Evolutionary conservation across 1,140 invertebrate genomes (phyloP).

Genomic region (Drosophila kikkawai): DNA sequence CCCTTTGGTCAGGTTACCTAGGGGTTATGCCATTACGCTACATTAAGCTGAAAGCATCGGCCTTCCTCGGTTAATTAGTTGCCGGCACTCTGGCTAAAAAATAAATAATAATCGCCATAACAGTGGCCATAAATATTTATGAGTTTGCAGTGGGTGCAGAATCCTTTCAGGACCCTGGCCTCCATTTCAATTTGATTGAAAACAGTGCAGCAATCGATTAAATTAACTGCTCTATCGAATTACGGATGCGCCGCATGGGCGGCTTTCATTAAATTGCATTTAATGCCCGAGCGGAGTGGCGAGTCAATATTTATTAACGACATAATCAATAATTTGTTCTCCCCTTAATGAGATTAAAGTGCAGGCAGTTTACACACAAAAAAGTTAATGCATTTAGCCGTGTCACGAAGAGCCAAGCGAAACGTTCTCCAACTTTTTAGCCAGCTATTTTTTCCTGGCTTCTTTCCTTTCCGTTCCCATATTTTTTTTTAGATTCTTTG

Average conservation of each 20-base stretch:
- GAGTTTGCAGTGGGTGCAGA: slow-evolving; percentile 30
- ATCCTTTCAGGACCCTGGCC: slow-evolving; percentile 22
- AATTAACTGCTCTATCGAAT: slow-evolving; percentile 70
- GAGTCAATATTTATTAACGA: slow-evolving; percentile 79
- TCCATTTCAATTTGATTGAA: slow-evolving; percentile 55
- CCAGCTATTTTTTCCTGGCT: slow-evolving; percentile 26
- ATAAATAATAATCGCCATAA: slow-evolving; percentile 33
- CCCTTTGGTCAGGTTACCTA: slow-evolving; percentile 26
- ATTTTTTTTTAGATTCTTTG: slow-evolving; percentile 14
- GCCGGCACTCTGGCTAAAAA: slow-evolving; percentile 19
- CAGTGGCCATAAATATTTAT: slow-evolving; percentile 62
- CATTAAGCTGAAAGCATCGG: slow-evolving; percentile 35
- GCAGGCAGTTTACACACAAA: slow-evolving; percentile 23
- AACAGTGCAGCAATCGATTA: slow-evolving; percentile 50
- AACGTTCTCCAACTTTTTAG: slow-evolving; percentile 9
- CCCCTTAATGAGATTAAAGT: slow-evolving; percentile 70
- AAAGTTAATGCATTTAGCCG: slow-evolving; percentile 71
- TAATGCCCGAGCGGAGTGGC: slow-evolving; percentile 60
- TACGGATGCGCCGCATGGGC: slow-evolving; percentile 56
- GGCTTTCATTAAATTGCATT: slow-evolving; percentile 67
- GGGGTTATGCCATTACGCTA: slow-evolving; percentile 46
- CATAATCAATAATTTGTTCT: slow-evolving; percentile 71
- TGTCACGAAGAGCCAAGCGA: slow-evolving; percentile 20
- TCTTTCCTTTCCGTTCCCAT: slow-evolving; percentile 14
- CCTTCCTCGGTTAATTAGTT: slow-evolving; percentile 60